A percentile compares a stretch with the other conserved stretches of the same genome.
phyloP scores from a whole-genome alignment of 2,113 vertebrate species.

The Apteryx owenii region DNA sequence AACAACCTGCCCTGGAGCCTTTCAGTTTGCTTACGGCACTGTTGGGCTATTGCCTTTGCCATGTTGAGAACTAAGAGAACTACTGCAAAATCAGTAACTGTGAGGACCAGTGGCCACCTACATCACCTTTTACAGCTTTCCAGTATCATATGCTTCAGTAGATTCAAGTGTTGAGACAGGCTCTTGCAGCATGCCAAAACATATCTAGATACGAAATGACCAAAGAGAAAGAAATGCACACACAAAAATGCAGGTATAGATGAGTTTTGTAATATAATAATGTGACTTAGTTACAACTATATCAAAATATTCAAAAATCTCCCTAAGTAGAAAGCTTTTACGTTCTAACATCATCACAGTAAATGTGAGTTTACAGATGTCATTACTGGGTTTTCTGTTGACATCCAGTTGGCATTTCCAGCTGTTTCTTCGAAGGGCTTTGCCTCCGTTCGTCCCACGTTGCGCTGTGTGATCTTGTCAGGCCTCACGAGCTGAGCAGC shows the following conservation, averaged over 20 bases:
- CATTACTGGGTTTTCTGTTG: not conserved
- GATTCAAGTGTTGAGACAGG: not conserved
- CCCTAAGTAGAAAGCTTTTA: not conserved
- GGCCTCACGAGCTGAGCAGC: not conserved
- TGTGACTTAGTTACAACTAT: not conserved
- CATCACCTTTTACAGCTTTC: not conserved
- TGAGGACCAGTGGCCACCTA: not conserved
- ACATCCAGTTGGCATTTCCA: not conserved
- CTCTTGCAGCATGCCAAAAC: not conserved
- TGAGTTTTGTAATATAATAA: rapidly evolving
- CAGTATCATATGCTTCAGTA: too few relatives aligned
- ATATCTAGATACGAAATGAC: not conserved
- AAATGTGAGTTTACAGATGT: not conserved
- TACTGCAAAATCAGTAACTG: not conserved
- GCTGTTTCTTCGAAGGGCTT: not conserved
- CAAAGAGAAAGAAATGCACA: not conserved
- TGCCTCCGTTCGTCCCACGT: not conserved
- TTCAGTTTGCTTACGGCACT: not conserved
- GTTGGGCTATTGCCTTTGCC: not conserved
- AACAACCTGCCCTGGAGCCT: not conserved
- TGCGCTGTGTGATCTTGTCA: not conserved
- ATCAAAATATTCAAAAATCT: not conserved
- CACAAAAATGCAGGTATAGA: not conserved
- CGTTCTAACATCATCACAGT: not conserved
- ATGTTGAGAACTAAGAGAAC: not conserved